Evolutionary conservation across 64 coral and sea anemone species (phyloP).

Genomic region (Astreopora myriophthalma): DNA sequence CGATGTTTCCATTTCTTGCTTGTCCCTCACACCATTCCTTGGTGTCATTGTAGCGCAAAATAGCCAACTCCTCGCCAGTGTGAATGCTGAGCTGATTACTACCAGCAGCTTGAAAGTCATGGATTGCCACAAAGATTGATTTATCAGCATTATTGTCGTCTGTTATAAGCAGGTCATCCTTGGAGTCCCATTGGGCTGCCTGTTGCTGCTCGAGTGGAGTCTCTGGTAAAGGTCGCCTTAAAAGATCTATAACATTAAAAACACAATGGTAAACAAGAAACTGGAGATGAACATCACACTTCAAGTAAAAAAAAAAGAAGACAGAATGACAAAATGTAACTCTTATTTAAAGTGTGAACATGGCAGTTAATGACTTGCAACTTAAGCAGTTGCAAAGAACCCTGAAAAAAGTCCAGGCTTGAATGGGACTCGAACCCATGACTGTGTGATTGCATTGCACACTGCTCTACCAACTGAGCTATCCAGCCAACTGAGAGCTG

Average conservation of each 20-base stretch:
- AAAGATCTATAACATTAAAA: constrained; percentile 28
- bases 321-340: no score
- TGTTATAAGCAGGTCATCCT: constrained; percentile 42
- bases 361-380: no score
- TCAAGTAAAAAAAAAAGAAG: no score
- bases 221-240: constrained; percentile 57
- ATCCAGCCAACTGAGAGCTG: no score
- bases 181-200: constrained; percentile 57
- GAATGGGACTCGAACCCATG: no score
- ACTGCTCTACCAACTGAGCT: no score
- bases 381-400: no score
- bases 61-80: constrained; percentile 77
- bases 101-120: constrained; percentile 89
- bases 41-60: constrained; percentile 78
- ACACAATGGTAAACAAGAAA: no score
- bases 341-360: no score
- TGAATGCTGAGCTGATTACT: constrained; percentile 89
- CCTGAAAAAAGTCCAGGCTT: no score
- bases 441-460: no score
- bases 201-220: constrained; percentile 33
- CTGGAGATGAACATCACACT: no score
- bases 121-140: constrained; percentile 85
- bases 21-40: constrained; percentile 92
- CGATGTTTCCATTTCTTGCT: constrained; percentile 78
- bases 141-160: constrained; percentile 66